Evolutionary conservation across 2,113 vertebrate species (phyloP).

Genomic region (Natator depressus): DNA sequence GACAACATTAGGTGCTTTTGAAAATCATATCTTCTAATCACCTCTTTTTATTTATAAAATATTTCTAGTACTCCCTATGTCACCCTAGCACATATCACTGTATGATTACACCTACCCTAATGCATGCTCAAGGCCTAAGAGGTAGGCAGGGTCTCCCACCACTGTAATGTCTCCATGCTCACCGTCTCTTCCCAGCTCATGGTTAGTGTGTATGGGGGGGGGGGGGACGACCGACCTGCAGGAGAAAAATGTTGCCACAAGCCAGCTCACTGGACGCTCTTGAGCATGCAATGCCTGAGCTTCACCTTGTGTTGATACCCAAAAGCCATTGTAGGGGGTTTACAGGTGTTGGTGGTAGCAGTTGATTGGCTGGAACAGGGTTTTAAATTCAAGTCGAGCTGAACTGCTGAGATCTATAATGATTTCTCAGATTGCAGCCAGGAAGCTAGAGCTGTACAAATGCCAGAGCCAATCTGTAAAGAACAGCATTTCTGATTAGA

Average conservation of each 20-base stretch:
- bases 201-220: not conserved
- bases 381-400: not conserved
- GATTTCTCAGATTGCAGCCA: not conserved
- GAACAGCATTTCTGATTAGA: slow-evolving; percentile 17
- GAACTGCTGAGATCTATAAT: not conserved
- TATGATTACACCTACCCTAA: slow-evolving; percentile 12
- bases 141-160: slow-evolving; percentile 3
- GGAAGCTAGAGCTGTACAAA: slow-evolving; percentile 22
- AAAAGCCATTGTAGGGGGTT: not conserved
- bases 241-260: not conserved
- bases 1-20: slow-evolving; percentile 40
- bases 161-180: not conserved
- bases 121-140: slow-evolving; percentile 35
- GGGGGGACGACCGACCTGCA: not conserved
- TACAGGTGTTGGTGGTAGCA: not conserved
- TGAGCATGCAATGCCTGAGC: not conserved
- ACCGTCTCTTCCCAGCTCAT: not conserved
- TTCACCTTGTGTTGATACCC: not conserved
- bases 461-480: not conserved
- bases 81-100: not conserved
- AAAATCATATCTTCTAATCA: slow-evolving; percentile 22
- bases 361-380: not conserved
- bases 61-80: not conserved
- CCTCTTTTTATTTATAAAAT: not conserved
- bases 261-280: not conserved